Evolutionary conservation across 2,113 vertebrate genomes (phyloP).

Genomic region (Condylura cristata): DNA sequence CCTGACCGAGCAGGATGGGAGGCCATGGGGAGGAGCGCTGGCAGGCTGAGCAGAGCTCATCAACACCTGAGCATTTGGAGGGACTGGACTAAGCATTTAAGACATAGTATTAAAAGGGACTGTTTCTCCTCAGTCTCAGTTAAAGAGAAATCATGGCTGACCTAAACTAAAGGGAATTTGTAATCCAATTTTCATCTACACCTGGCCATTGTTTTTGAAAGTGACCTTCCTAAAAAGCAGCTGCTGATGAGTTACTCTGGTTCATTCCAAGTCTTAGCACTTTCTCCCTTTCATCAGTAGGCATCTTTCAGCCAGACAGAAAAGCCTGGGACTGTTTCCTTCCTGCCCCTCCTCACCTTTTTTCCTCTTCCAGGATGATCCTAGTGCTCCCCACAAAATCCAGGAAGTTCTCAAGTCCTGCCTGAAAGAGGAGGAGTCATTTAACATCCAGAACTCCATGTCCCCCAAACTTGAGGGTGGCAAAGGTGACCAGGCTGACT

Average conservation of each 20-base stretch:
- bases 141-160: neutral
- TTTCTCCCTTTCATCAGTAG: neutral
- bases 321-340: neutral
- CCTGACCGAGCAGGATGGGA: neutral
- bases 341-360: neutral
- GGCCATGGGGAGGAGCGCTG: neutral
- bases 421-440: slow-evolving; percentile 94
- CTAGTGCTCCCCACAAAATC: slow-evolving; percentile 94
- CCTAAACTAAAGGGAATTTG: neutral
- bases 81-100: neutral
- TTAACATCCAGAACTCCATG: slow-evolving; percentile 96
- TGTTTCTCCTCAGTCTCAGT: neutral
- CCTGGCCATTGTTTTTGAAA: neutral
- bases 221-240: neutral
- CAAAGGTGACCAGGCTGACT: slow-evolving; percentile 92
- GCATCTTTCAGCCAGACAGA: neutral
- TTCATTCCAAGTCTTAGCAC: neutral
- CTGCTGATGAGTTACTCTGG: neutral
- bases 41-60: neutral
- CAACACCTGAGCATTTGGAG: neutral
- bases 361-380: slow-evolving; percentile 88
- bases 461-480: slow-evolving; percentile 94
- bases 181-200: neutral
- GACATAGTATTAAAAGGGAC: neutral
- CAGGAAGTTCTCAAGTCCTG: slow-evolving; percentile 96